Conservation (phyloP, 1,140 invertebrate genomes). For the Halictus rubicundus region DNA sequence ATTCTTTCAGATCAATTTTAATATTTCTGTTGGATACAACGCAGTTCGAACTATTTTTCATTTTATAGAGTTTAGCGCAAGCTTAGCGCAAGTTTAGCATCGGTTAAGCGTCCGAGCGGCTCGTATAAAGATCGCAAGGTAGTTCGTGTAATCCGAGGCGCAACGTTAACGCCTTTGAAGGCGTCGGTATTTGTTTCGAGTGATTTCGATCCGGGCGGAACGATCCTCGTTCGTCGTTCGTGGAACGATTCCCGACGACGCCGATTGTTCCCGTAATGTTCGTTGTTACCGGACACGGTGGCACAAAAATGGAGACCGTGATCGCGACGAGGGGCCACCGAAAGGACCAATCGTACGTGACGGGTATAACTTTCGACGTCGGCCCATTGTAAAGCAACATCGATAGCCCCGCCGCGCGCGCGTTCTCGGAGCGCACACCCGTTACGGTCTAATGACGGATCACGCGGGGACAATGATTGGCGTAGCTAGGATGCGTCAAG, state of each 20-base stretch:
- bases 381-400: conserved; percentile 32
- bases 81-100: no score
- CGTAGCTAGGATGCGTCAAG: conserved; percentile 67
- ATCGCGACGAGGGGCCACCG: neutral
- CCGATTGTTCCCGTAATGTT: conserved; percentile 1
- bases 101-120: no score
- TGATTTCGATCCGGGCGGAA: no score
- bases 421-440: conserved; percentile 37
- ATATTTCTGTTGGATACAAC: no score
- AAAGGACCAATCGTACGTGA: conserved; percentile 42
- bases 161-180: no score
- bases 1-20: no score
- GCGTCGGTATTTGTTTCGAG: no score
- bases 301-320: neutral
- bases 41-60: no score
- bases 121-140: no score
- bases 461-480: conserved; percentile 59
- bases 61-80: no score
- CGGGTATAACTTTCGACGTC: conserved; percentile 40
- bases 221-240: neutral
- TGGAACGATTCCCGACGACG: neutral
- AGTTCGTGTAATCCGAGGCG: no score
- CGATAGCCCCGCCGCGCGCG: conserved; percentile 10
- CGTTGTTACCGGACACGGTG: neutral
- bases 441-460: conserved; percentile 58